phyloP scores from a whole-genome alignment of 2,113 vertebrate genomes.

The Scytalopus superciliaris region DNA sequence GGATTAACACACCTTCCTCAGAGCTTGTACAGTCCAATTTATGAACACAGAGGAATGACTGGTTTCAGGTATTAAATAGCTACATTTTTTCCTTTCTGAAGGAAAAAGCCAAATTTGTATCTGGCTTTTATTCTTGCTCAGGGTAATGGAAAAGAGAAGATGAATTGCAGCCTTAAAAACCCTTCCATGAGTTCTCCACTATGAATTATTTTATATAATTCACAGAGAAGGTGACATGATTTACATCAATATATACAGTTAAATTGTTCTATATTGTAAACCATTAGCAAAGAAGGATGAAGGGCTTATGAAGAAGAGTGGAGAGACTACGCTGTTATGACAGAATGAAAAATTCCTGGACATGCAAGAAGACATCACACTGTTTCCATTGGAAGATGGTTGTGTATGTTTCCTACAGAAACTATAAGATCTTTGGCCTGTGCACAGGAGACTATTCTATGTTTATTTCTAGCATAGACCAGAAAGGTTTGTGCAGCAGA shows the following conservation, averaged over 20 bases:
- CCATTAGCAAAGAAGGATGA: conserved; percentile 60
- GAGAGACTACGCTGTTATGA: conserved; percentile 56
- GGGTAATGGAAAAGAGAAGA: conserved; percentile 63
- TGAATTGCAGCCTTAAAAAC: conserved; percentile 48
- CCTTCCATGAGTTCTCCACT: neutral
- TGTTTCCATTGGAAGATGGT: conserved; percentile 51
- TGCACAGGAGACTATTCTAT: neutral
- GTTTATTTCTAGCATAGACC: conserved; percentile 18
- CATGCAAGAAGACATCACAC: conserved; percentile 38
- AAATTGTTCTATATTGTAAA: conserved; percentile 56
- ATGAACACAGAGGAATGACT: neutral
- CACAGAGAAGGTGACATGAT: conserved; percentile 57
- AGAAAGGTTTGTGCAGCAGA: neutral
- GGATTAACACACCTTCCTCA: neutral
- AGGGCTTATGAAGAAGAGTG: conserved; percentile 48
- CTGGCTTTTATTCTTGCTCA: conserved; percentile 52
- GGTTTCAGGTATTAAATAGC: conserved; percentile 9
- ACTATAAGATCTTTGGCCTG: conserved; percentile 35
- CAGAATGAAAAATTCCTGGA: conserved; percentile 37
- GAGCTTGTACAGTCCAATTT: neutral
- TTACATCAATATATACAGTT: conserved; percentile 56
- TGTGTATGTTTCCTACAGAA: conserved; percentile 29
- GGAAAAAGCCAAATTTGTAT: conserved; percentile 8
- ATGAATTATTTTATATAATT: conserved; percentile 56
- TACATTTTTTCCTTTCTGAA: neutral